Conservation (phyloP, 2,888 invertebrate genomes). For the Tricholauxania praeusta region DNA sequence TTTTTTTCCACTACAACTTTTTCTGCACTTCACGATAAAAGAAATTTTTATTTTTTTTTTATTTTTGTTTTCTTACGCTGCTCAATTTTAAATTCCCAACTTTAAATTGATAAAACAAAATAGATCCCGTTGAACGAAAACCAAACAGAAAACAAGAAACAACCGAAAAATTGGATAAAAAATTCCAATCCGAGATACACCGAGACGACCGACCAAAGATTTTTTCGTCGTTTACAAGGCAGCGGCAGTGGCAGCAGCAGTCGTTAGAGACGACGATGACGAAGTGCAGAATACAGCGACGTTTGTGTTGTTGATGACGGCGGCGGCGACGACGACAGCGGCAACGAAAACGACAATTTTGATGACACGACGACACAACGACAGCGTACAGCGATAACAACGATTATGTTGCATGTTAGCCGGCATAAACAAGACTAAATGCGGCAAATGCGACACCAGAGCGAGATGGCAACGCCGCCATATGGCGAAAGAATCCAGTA, state of each 20-base stretch:
- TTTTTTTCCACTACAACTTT: too few species aligned
- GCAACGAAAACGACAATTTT: constrained; percentile 33
- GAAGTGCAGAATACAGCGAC: not conserved
- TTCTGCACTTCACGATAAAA: too few species aligned
- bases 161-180: too few species aligned
- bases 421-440: constrained; percentile 62
- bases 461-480: constrained; percentile 45
- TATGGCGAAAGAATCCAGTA: constrained; percentile 32
- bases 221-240: not conserved
- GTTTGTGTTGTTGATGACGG: not conserved
- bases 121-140: too few species aligned
- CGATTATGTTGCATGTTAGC: constrained; percentile 58
- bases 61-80: too few species aligned
- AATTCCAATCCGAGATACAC: not conserved
- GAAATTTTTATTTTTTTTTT: too few species aligned
- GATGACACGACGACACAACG: constrained; percentile 40
- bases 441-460: constrained; percentile 49
- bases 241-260: not conserved
- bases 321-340: constrained; percentile 38
- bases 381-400: constrained; percentile 43
- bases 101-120: too few species aligned
- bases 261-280: constrained; percentile 8
- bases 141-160: too few species aligned
- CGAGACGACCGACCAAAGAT: not conserved
- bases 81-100: too few species aligned